Evolutionary conservation across 1,140 invertebrate species (phyloP).

Genomic region (Thaumetopoea pityocampa): DNA sequence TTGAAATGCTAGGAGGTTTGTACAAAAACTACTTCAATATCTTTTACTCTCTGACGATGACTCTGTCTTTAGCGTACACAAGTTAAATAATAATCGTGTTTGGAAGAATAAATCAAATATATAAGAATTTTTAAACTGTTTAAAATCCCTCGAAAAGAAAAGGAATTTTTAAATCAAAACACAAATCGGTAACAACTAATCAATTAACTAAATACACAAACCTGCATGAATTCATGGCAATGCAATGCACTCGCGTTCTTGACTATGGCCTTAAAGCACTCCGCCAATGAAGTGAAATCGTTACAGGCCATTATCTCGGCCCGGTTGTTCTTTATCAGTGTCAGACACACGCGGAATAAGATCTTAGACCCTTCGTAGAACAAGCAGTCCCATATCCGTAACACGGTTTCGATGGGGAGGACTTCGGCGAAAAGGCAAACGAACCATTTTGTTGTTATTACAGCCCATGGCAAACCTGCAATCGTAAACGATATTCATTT

Average conservation of each 20-base stretch:
- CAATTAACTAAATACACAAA: no score
- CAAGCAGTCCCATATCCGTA: constrained; percentile 96
- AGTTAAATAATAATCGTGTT: no score
- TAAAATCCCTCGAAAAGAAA: no score
- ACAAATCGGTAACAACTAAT: no score
- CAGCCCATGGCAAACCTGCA: constrained; percentile 87
- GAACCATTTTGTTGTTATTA: constrained; percentile 95
- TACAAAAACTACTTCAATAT: no score
- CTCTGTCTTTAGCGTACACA: no score
- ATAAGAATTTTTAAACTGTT: no score
- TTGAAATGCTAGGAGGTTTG: no score
- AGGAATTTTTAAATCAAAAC: no score
- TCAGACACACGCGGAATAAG: constrained; percentile 90
- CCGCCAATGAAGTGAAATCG: constrained; percentile 84
- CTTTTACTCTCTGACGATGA: no score
- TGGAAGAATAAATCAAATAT: no score
- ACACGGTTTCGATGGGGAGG: constrained; percentile 92
- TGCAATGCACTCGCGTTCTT: constrained; percentile 83
- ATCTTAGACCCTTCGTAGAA: constrained; percentile 95
- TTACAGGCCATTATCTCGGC: constrained; percentile 83
- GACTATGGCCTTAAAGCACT: constrained; percentile 87
- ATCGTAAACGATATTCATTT: constrained; percentile 13
- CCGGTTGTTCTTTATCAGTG: constrained; percentile 85
- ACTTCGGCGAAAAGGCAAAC: constrained; percentile 95
- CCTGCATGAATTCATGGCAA: constrained; percentile 92